Conservation (phyloP, 2,888 invertebrate genomes). For the Trissolcus japonicus region DNA sequence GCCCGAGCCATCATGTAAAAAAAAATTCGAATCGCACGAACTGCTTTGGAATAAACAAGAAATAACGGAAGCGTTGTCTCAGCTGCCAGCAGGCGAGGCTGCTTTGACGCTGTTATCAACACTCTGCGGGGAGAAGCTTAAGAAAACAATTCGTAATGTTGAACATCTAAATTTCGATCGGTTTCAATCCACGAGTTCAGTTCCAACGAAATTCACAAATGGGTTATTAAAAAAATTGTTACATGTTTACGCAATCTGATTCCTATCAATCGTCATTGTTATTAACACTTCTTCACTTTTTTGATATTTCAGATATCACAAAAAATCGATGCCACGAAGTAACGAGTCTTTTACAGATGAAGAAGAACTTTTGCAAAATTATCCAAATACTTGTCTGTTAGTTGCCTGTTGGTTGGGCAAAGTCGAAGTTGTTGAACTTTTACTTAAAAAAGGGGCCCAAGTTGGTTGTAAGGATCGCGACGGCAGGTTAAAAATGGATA, state of each 20-base stretch:
- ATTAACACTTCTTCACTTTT: background rate
- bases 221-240: too few species aligned
- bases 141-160: slow-evolving; percentile 62
- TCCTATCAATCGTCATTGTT: background rate
- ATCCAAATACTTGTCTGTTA: slow-evolving; percentile 79
- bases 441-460: slow-evolving; percentile 80
- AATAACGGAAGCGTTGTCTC: slow-evolving; percentile 63
- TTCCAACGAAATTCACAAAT: slow-evolving; percentile 2
- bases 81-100: slow-evolving; percentile 69
- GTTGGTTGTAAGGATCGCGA: slow-evolving; percentile 82
- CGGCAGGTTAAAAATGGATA: slow-evolving; percentile 79
- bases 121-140: slow-evolving; percentile 62
- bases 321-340: background rate
- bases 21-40: slow-evolving; percentile 61
- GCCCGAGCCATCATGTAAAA: slow-evolving; percentile 63
- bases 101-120: slow-evolving; percentile 65
- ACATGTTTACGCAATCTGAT: too few species aligned
- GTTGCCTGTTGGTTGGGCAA: slow-evolving; percentile 82
- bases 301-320: slow-evolving; percentile 37
- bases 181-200: slow-evolving; percentile 46
- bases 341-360: slow-evolving; percentile 64
- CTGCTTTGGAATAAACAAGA: slow-evolving; percentile 70
- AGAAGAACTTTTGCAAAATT: slow-evolving; percentile 75
- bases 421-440: slow-evolving; percentile 77
- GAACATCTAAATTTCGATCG: slow-evolving; percentile 43